phyloP scores from a whole-genome alignment of 2,888 invertebrate genomes.

The Acanthosepion lycidas region DNA sequence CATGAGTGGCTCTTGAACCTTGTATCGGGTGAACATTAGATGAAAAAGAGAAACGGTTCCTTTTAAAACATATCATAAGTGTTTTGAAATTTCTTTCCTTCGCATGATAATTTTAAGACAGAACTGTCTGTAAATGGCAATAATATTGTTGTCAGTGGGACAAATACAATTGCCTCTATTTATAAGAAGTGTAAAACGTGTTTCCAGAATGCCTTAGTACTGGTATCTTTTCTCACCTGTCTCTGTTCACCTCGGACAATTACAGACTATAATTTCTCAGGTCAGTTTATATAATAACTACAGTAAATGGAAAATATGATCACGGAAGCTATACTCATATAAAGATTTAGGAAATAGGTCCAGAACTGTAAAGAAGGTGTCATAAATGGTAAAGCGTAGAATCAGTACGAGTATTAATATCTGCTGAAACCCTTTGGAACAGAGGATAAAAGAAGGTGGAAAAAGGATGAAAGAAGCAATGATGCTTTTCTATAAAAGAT shows the following conservation, averaged over 20 bases:
- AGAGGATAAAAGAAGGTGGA: not conserved
- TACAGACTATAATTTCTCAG: not conserved
- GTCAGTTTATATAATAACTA: not conserved
- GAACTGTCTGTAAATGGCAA: not conserved
- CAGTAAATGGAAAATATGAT: not conserved
- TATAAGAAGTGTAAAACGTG: not conserved
- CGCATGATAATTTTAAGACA: not conserved
- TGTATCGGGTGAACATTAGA: too few relatives aligned
- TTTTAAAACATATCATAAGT: not conserved
- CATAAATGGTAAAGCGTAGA: not conserved
- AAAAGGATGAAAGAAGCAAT: not conserved
- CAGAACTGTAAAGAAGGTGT: not conserved
- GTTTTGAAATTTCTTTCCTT: not conserved
- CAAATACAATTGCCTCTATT: not conserved
- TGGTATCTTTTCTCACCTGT: not conserved
- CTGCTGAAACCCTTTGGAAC: not conserved
- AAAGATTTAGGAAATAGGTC: not conserved
- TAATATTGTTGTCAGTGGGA: not conserved
- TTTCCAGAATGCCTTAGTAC: not conserved
- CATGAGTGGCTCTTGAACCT: too few relatives aligned
- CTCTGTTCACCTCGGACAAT: not conserved
- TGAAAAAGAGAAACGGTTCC: too few relatives aligned
- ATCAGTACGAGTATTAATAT: not conserved
- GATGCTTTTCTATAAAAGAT: not conserved
- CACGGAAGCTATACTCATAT: not conserved